These are phyloP conservation scores for Drosophila seguyi DNA, from an alignment of 1,140 invertebrate species.

Conservation along the genomic window DNA sequence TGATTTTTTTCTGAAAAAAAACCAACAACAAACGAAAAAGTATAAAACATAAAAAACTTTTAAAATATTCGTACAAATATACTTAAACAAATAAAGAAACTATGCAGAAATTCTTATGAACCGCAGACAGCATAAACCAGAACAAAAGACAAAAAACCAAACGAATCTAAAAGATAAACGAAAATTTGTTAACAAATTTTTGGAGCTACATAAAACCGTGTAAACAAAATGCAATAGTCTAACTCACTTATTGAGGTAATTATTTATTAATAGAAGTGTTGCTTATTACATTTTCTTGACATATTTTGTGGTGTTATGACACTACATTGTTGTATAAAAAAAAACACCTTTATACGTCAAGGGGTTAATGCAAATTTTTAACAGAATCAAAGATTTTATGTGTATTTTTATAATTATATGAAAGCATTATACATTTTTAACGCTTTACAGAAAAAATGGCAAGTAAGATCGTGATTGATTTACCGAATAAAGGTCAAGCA, in stretches of 20 bases:
- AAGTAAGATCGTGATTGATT: too few species aligned
- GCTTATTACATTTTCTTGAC: not conserved
- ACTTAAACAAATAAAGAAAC: constrained; percentile 23
- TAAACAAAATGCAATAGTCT: constrained; percentile 77
- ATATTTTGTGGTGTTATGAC: not conserved
- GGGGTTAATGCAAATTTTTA: too few species aligned
- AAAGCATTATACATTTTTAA: not conserved
- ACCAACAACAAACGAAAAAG: not conserved
- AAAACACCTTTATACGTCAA: too few species aligned
- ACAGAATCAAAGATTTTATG: too few species aligned
- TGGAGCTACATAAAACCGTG: constrained; percentile 56
- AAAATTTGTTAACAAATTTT: constrained; percentile 44
- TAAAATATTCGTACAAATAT: constrained; percentile 46
- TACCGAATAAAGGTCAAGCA: not conserved
- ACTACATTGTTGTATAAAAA: not conserved
- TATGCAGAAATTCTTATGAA: constrained; percentile 74
- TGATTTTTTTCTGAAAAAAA: constrained; percentile 68
- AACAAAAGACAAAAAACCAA: constrained; percentile 49
- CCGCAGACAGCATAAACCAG: constrained; percentile 30
- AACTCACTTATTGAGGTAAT: constrained; percentile 72
- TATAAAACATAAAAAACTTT: not conserved
- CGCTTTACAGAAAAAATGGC: not conserved
- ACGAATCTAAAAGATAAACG: constrained; percentile 37
- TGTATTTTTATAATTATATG: not conserved
- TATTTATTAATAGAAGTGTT: not conserved